Evolutionary conservation across 2,888 invertebrate genomes (phyloP).

Genomic region (Lutraria lutraria): DNA sequence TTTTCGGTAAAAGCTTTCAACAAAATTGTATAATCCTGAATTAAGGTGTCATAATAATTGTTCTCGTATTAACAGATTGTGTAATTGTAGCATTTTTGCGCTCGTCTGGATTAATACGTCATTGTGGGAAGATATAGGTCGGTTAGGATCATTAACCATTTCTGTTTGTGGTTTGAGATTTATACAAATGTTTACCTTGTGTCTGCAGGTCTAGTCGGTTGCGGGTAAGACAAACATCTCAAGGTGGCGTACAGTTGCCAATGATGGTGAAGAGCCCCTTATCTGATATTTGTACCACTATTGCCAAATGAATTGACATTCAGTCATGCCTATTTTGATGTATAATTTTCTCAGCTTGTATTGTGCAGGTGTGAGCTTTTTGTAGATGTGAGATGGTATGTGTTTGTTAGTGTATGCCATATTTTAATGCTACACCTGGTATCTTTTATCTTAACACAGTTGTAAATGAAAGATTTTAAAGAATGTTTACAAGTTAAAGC

Average conservation of each 20-base stretch:
- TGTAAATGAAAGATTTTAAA: neutral
- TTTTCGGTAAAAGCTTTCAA: neutral
- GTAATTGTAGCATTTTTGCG: neutral
- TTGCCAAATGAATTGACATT: constrained; percentile 9
- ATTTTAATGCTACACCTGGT: neutral
- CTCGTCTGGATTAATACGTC: neutral
- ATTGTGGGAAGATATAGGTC: neutral
- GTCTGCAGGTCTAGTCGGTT: neutral
- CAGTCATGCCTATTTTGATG: constrained; percentile 21
- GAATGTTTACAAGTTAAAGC: constrained; percentile 13
- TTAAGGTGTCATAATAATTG: neutral
- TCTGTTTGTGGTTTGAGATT: neutral
- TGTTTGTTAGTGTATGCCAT: neutral
- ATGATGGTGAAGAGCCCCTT: neutral
- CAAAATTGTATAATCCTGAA: neutral
- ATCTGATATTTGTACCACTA: neutral
- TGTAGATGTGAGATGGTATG: neutral
- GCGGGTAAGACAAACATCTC: constrained; percentile 14
- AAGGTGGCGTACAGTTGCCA: neutral
- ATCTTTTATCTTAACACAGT: neutral
- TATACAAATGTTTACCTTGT: constrained; percentile 32
- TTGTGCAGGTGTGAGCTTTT: constrained; percentile 10
- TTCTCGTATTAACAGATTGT: neutral
- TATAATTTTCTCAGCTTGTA: neutral
- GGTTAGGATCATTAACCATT: neutral